These are phyloP conservation scores for Agrilus cyanescens DNA, from an alignment of 2,888 invertebrate species.

Conservation along the genomic window DNA sequence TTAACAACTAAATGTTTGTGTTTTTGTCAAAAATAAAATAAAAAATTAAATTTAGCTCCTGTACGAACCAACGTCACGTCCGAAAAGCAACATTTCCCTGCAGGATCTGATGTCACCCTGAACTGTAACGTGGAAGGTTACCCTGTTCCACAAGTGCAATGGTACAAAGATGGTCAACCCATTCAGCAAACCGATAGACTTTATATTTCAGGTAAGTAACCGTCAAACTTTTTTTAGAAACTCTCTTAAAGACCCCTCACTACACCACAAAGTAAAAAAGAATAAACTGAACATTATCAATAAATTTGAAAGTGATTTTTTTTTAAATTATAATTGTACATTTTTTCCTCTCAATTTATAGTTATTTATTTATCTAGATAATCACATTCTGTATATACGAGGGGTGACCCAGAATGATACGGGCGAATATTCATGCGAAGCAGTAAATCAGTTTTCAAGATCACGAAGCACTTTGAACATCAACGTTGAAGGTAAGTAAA, in stretches of 20 bases:
- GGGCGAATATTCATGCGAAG: constrained; percentile 75
- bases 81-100: constrained; percentile 44
- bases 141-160: constrained; percentile 62
- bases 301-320: too few relatives aligned
- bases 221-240: not conserved
- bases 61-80: constrained; percentile 52
- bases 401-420: constrained; percentile 55
- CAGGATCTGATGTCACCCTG: constrained; percentile 57
- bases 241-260: too few relatives aligned
- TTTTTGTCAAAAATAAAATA: too few relatives aligned
- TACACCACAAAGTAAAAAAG: too few relatives aligned
- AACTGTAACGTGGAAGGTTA: constrained; percentile 68
- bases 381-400: constrained; percentile 57
- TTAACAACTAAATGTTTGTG: too few relatives aligned
- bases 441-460: constrained; percentile 59
- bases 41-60: constrained; percentile 39
- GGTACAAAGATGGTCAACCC: constrained; percentile 65
- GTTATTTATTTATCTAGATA: constrained; percentile 35
- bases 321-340: not conserved
- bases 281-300: not conserved
- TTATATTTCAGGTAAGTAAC: constrained; percentile 49
- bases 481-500: constrained; percentile 56
- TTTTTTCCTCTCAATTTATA: constrained; percentile 1
- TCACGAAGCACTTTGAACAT: constrained; percentile 54
- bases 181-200: constrained; percentile 46